phyloP scores from a whole-genome alignment of 2,113 vertebrate genomes.

The Xenopus laevis region DNA sequence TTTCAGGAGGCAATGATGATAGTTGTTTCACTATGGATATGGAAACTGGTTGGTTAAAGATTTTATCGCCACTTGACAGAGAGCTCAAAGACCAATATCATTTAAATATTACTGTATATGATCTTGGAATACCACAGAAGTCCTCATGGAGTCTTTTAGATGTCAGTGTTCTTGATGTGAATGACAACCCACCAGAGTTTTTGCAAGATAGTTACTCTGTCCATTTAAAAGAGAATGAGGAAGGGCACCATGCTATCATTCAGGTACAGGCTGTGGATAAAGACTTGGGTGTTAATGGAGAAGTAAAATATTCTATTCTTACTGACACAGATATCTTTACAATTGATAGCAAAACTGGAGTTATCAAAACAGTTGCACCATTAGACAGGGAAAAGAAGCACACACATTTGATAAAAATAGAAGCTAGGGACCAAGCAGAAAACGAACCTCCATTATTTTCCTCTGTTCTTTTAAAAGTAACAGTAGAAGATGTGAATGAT shows the following conservation, averaged over 20 bases:
- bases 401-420: conserved; percentile 76
- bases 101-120: conserved; percentile 87
- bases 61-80: conserved; percentile 84
- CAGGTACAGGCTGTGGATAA: conserved; percentile 88
- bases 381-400: conserved; percentile 81
- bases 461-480: conserved; percentile 79
- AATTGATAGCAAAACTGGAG: conserved; percentile 74
- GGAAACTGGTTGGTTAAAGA: conserved; percentile 86
- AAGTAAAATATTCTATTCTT: conserved; percentile 81
- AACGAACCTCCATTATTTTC: conserved; percentile 81
- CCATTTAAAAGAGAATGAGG: conserved; percentile 82
- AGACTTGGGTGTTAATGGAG: conserved; percentile 79
- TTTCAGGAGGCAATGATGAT: conserved; percentile 88
- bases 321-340: conserved; percentile 85
- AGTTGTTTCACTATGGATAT: conserved; percentile 84
- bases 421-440: conserved; percentile 79
- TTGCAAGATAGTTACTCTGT: conserved; percentile 84
- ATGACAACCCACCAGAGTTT: conserved; percentile 88
- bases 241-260: conserved; percentile 78
- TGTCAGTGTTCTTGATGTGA: conserved; percentile 80
- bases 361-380: conserved; percentile 71
- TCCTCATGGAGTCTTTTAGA: conserved; percentile 82
- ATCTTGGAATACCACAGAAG: conserved; percentile 93
- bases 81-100: conserved; percentile 83
- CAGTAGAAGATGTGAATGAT: conserved; percentile 90